Percentiles rank a stretch among this genome's conserved stretches.
phyloP scores from a whole-genome alignment of 2,797 vertebrate species.

The Staurois parvus region DNA sequence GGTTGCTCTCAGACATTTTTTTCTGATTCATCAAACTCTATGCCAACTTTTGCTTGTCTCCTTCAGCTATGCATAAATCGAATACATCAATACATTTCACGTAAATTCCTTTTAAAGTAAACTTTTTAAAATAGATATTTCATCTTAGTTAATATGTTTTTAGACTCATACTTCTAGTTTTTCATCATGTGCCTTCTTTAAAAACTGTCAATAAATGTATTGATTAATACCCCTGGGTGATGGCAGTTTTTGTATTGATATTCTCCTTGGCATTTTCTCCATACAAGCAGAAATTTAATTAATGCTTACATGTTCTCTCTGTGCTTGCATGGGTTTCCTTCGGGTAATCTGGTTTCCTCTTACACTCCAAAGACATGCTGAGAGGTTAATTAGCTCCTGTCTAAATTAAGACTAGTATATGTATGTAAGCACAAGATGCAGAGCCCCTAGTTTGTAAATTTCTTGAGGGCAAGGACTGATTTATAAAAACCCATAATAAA shows the following conservation, averaged over 20 bases:
- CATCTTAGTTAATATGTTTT: slow-evolving; percentile 49
- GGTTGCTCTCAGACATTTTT: slow-evolving; percentile 49
- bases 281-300: no score
- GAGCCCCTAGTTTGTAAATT: no score
- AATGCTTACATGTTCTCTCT: no score
- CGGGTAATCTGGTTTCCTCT: no score
- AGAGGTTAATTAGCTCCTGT: no score
- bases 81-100: slow-evolving; percentile 20
- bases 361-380: no score
- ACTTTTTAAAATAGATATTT: slow-evolving; percentile 43
- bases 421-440: no score
- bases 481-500: no score
- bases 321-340: no score
- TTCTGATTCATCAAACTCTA: slow-evolving; percentile 41
- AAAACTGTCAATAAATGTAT: background rate
- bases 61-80: slow-evolving; percentile 39
- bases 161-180: background rate
- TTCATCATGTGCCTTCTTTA: background rate
- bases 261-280: background rate
- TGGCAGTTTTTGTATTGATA: background rate
- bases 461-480: no score
- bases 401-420: no score
- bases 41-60: slow-evolving; percentile 52
- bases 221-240: background rate
- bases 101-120: slow-evolving; percentile 15